Evolutionary conservation across 2,113 vertebrate species (phyloP).

Genomic region (Oreotrochilus melanogaster): DNA sequence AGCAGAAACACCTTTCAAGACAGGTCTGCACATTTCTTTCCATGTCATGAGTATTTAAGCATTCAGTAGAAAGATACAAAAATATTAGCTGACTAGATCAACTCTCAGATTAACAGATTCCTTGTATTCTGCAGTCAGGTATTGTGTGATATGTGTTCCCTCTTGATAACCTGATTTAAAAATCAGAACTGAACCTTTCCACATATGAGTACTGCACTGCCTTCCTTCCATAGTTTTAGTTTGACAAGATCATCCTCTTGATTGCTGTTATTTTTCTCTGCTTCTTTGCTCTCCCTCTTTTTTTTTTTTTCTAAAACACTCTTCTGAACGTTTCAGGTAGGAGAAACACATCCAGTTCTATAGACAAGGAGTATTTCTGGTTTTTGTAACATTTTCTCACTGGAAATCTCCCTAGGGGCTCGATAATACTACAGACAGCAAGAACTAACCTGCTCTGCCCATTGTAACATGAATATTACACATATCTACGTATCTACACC

Average conservation of each 20-base stretch:
- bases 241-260: not conserved
- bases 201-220: accelerated
- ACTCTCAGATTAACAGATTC: not conserved
- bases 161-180: not conserved
- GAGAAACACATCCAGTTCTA: not conserved
- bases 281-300: not conserved
- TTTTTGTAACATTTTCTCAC: not conserved
- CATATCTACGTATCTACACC: not conserved
- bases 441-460: not conserved
- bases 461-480: not conserved
- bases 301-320: not conserved
- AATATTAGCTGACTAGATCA: not conserved
- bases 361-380: not conserved
- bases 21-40: not conserved
- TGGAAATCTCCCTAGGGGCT: not conserved
- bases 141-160: not conserved
- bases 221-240: not conserved
- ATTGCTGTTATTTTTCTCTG: not conserved
- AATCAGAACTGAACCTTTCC: not conserved
- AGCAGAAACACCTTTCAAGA: not conserved
- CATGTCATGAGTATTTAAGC: not conserved
- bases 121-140: not conserved
- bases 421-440: not conserved
- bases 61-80: not conserved
- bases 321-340: not conserved